Evolutionary conservation across 2,888 invertebrate species (phyloP).

Genomic region (Philopedon plagiatum): DNA sequence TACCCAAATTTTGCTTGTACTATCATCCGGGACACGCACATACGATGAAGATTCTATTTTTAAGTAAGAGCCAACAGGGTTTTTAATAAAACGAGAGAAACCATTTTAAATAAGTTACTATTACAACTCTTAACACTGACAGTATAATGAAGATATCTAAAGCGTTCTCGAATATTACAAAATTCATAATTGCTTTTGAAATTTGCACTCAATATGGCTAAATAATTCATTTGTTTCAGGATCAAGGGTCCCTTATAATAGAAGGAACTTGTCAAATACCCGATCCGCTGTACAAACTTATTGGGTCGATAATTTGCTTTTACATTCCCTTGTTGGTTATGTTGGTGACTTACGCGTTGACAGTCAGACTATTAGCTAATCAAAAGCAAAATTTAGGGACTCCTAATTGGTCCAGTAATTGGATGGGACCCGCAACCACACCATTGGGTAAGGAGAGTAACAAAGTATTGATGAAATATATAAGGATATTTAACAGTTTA

Average conservation of each 20-base stretch:
- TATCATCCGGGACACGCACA: too few relatives aligned
- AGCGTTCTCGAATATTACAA: background rate
- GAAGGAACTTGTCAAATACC: conserved; percentile 90
- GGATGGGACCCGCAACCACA: conserved; percentile 71
- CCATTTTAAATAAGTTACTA: too few relatives aligned
- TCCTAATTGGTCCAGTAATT: conserved; percentile 83
- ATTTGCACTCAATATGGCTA: background rate
- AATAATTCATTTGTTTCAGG: conserved; percentile 71
- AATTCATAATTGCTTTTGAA: background rate
- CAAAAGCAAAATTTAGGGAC: conserved; percentile 83
- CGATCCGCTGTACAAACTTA: conserved; percentile 89
- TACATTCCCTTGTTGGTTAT: conserved; percentile 96
- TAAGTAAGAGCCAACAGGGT: too few relatives aligned
- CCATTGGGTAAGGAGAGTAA: conserved; percentile 57
- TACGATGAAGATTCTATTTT: too few relatives aligned
- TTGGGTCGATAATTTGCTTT: conserved; percentile 95
- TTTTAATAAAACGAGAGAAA: too few relatives aligned
- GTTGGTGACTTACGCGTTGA: conserved; percentile 94
- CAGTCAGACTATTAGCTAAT: conserved; percentile 87
- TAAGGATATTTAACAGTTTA: too few relatives aligned
- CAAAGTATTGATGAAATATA: too few relatives aligned
- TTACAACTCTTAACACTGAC: too few relatives aligned
- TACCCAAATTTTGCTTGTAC: too few relatives aligned
- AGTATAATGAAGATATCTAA: too few relatives aligned
- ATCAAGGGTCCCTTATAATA: conserved; percentile 86